Evolutionary conservation across 2,113 vertebrate genomes (phyloP).

Genomic region (Brevimyrus niger): DNA sequence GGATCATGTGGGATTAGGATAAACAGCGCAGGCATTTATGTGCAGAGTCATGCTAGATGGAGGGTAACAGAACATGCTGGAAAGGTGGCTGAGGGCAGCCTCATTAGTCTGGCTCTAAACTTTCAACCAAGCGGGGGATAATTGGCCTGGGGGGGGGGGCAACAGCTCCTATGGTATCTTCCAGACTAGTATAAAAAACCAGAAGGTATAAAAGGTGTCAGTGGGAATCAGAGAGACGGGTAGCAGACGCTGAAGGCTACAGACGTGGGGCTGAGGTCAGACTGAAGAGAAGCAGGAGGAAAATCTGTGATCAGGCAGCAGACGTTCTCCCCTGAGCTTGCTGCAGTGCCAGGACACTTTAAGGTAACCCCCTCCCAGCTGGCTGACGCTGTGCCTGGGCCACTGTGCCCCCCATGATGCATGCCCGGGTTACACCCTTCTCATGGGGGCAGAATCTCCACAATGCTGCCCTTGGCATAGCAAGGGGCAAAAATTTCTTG

Average conservation of each 20-base stretch:
- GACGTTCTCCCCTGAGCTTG: not conserved
- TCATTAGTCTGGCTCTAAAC: not conserved
- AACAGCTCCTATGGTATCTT: constrained; percentile 20
- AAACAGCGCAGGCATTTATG: not conserved
- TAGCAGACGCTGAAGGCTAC: not conserved
- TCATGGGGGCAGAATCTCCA: constrained; percentile 32
- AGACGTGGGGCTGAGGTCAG: no score
- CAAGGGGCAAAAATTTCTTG: constrained; percentile 41
- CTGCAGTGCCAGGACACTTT: no score
- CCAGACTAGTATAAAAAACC: constrained; percentile 31
- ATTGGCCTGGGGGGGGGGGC: not conserved
- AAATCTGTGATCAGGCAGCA: not conserved
- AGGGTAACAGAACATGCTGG: not conserved
- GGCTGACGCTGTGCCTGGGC: not conserved
- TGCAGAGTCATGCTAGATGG: not conserved
- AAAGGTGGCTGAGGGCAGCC: not conserved
- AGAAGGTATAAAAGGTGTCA: not conserved
- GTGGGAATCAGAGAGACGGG: not conserved
- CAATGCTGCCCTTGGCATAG: constrained; percentile 27
- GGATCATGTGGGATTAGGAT: constrained; percentile 13
- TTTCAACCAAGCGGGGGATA: not conserved
- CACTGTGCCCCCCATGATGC: constrained; percentile 35
- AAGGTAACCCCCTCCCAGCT: not conserved
- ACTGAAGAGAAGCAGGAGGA: not conserved
- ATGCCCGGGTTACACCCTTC: constrained; percentile 46